phyloP scores from a whole-genome alignment of 37 sponge, comb jelly and placozoan species.

The Agelas oroides region DNA sequence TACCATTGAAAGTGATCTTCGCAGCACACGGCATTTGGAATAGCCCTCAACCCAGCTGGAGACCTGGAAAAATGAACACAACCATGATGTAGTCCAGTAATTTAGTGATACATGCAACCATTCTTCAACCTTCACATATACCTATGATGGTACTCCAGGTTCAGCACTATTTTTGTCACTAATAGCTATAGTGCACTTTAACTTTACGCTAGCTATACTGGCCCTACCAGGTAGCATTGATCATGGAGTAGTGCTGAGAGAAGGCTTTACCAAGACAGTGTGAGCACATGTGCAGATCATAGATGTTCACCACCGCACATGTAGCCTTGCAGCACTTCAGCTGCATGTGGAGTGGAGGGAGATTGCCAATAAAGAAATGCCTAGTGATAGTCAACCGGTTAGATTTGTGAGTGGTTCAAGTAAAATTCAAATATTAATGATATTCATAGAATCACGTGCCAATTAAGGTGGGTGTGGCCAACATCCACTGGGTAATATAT shows the following conservation, averaged over 20 bases:
- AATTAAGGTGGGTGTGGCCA: too few relatives aligned
- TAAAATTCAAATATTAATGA: too few relatives aligned
- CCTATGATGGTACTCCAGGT: too few relatives aligned
- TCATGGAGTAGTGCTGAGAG: constrained; percentile 62
- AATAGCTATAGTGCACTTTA: too few relatives aligned
- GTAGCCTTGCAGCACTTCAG: constrained; percentile 47
- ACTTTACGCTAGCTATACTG: too few relatives aligned
- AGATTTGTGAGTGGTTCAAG: background rate
- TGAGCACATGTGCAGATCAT: constrained; percentile 37
- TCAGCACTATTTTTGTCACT: too few relatives aligned
- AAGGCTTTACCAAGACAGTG: constrained; percentile 53
- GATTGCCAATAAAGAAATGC: background rate
- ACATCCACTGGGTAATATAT: too few relatives aligned
- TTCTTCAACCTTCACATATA: too few relatives aligned
- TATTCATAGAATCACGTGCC: too few relatives aligned
- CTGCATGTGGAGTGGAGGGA: too few relatives aligned
- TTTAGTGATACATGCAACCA: too few relatives aligned
- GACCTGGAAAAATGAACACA: constrained; percentile 12
- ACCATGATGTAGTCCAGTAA: too few relatives aligned
- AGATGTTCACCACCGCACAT: constrained; percentile 37
- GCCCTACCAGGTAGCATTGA: constrained; percentile 45
- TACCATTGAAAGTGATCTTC: constrained; percentile 56
- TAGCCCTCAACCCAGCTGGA: constrained; percentile 14
- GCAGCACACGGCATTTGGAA: constrained; percentile 42
- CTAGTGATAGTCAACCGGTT: background rate